Evolutionary conservation across 2,797 vertebrate genomes (phyloP).

Genomic region (Rachycentron canadum): DNA sequence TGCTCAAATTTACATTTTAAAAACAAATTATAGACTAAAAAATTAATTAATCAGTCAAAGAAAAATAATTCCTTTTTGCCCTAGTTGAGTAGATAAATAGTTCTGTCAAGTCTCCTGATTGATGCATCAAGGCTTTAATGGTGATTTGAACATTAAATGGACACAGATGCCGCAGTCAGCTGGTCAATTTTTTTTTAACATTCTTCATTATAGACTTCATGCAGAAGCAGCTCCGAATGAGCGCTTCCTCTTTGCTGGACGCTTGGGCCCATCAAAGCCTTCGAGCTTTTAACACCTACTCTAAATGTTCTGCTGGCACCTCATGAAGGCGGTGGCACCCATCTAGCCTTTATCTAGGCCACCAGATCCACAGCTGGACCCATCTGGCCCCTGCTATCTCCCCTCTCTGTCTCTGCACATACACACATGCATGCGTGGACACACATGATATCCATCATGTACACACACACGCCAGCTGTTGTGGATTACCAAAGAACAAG

Average conservation of each 20-base stretch:
- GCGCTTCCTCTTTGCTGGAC: slow-evolving; percentile 1
- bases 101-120: not conserved
- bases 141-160: slow-evolving; percentile 33
- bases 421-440: slow-evolving; percentile 44
- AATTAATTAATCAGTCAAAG: slow-evolving; percentile 10
- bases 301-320: slow-evolving; percentile 75
- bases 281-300: slow-evolving; percentile 67
- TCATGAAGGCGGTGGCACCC: slow-evolving; percentile 75
- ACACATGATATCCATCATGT: slow-evolving; percentile 50
- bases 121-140: slow-evolving; percentile 3
- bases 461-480: slow-evolving; percentile 79
- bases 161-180: not conserved
- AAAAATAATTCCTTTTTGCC: not conserved
- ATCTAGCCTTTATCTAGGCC: slow-evolving; percentile 83
- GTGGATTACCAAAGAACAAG: slow-evolving; percentile 80
- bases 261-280: slow-evolving; percentile 47
- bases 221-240: slow-evolving; percentile 20
- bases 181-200: slow-evolving; percentile 31
- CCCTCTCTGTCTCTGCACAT: slow-evolving; percentile 33
- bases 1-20: not conserved
- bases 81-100: not conserved
- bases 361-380: slow-evolving; percentile 82
- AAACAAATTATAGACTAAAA: not conserved
- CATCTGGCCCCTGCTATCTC: slow-evolving; percentile 78
- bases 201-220: slow-evolving; percentile 34